Percentiles rank a stretch among this genome's conserved stretches.
Conservation (phyloP, 2,888 invertebrate genomes). For the Euplagia quadripunctaria region DNA sequence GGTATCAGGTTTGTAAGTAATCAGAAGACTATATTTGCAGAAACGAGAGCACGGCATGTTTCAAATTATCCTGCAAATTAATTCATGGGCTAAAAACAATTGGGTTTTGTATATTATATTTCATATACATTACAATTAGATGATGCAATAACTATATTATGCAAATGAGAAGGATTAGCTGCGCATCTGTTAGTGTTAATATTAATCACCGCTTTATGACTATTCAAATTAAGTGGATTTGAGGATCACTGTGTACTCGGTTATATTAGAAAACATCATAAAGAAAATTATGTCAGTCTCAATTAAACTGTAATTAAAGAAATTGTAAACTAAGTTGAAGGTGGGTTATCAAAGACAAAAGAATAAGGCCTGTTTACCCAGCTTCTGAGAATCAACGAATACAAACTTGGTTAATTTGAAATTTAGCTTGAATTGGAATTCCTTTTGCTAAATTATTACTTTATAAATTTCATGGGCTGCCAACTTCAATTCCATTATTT, state of each 20-base stretch:
- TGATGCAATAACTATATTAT: conserved; percentile 22
- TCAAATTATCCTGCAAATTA: no score
- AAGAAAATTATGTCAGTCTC: neutral
- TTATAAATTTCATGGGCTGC: neutral
- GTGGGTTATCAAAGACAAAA: neutral
- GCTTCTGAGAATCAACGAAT: neutral
- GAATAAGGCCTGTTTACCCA: neutral
- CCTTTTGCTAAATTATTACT: neutral
- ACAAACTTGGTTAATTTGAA: neutral
- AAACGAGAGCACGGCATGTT: no score
- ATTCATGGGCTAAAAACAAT: no score
- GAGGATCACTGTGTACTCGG: neutral
- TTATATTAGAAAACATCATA: neutral
- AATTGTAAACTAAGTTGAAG: neutral
- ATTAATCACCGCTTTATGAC: conserved; percentile 44
- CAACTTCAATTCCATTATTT: no score
- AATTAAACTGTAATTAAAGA: neutral
- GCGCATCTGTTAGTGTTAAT: conserved; percentile 38
- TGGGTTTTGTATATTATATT: neutral
- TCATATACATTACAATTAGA: conserved; percentile 12
- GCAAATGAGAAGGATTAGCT: conserved; percentile 39
- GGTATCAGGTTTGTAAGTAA: no score
- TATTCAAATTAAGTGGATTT: conserved; percentile 41
- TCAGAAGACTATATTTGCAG: no score
- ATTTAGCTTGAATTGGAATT: neutral